Evolutionary conservation across 1,140 invertebrate species (phyloP), one percentile per base, ranked within the genome.

Genomic region (Saxidomus purpurata): DNA sequence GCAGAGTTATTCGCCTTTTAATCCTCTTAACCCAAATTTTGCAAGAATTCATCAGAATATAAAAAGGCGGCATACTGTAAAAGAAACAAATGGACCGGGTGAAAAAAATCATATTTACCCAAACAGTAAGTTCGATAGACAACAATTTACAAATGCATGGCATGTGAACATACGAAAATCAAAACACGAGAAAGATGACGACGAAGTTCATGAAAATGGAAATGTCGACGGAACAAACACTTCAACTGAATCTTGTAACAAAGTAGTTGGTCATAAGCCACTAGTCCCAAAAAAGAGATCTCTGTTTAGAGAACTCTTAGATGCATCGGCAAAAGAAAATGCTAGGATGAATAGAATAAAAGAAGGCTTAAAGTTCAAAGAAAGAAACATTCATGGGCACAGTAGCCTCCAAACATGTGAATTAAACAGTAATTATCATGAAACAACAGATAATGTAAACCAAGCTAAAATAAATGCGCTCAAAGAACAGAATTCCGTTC

Each of bases 291-390:
- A 79, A 59, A 77, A 77, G 28, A 87, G 49, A 22, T 87, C 85
- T 40, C 3, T 87, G n/a, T 79, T 87, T 28, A 61, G 61, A 47
- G 76, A 79, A 63, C 85, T 87, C 17, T 28, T 87, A 28, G 85
- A 87, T 28, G 85, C 71, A 31, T 76, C 85, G 15, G 40, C 69
- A 34, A 77, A 87, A 63, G 85, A 87, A 59, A 79, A 43, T 15
- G 19, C 25, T 25, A 38, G 55, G 22, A 87, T 87, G 25, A 87
- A 77, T 47, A 28, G 49, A 8, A 87, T 87, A 0, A 59, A 76
- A 79, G 85, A 87, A 79, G 76, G 85, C 22, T 49, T 87, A 6
- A 87, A 87, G 0, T 79, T 85, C 34, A 31, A 47, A 25, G 83
- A 55, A 6, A 47, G 49, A 13, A 17, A 28, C 40, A 6, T 55